Conservation (phyloP, 2,113 vertebrate species). For the Narcine bancroftii region DNA sequence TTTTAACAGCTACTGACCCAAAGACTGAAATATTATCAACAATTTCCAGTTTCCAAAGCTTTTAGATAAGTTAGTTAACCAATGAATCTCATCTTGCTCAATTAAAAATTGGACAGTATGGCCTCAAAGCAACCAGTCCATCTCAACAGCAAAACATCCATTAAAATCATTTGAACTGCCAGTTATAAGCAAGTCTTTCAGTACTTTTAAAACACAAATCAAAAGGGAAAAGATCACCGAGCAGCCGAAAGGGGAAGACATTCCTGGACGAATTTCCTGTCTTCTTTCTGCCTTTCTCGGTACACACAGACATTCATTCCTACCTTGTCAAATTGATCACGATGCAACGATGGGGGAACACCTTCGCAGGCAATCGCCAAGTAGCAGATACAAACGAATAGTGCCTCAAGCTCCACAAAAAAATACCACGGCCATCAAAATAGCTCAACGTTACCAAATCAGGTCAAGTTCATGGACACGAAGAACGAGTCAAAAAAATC, state of each 20-base stretch:
- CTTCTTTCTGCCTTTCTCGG: neutral
- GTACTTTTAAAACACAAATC: neutral
- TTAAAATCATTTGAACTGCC: neutral
- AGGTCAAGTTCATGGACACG: neutral
- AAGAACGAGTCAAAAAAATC: neutral
- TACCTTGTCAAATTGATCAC: neutral
- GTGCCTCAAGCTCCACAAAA: neutral
- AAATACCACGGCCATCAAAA: too few relatives aligned
- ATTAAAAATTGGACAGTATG: neutral
- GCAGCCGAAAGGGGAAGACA: neutral
- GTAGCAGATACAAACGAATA: neutral
- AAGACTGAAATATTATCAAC: neutral
- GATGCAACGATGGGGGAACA: neutral
- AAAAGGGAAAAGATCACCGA: neutral
- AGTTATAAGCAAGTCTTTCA: neutral
- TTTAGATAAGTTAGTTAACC: neutral
- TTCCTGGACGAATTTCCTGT: neutral
- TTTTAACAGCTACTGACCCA: neutral
- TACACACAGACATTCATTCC: neutral
- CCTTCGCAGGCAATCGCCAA: neutral
- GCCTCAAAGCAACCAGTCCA: neutral
- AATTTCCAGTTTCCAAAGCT: slow-evolving; percentile 12
- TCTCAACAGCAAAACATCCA: neutral
- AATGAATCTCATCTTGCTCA: neutral
- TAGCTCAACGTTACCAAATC: neutral